Base-by-base conservation (phyloP, 2,888 invertebrate genomes). In the Gisinianus flammeolus region DNA sequence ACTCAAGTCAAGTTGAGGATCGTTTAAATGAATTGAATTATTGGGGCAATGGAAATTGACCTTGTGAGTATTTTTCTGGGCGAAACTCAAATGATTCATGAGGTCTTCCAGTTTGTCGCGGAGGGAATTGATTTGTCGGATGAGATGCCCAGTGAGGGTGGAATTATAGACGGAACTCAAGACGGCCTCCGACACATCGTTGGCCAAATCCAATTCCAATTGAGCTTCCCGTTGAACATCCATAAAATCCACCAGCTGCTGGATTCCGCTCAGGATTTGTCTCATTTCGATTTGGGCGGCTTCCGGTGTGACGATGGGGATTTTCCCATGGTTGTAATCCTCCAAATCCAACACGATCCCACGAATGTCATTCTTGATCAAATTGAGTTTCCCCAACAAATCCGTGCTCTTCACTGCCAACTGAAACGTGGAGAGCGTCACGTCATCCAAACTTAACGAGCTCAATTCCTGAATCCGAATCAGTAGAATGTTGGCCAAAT, bases 211-310 rank as follows among this genome's bases (percentile, higher is more conserved):
- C n/a, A 86, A 54, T 72, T 85, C 85, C 10, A 79, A 78, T 52
- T 84, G 79, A 8, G 81, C 82, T 19, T 83, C 77, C 19, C 81
- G 78, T 64, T 81, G 79, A 58, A 83, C 70, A 8, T 83, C 83
- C 62, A 83, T 83, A 73, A 87, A 85, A 79, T 87, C 85, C 8
- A 85, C 82, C 31, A 83, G 84, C 77, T 86, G 84, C 2, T 88
- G 86, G 75, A 86, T 84, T 3, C 8, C 22, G 30, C 85, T 83
- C 16, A 88, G 82, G 31, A 87, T 86, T 79, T 85, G 85, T 76
- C 86, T 85, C 2, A 88, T 87, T 83, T 88, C 85, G 2, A 88
- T 87, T 82, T 88, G 80, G 12, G 87, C 87, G 35, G 82, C 83
- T 22, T 85, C 84, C 8, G 86, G 81, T 77, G 86, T 87, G 10